Evolutionary conservation across 2,113 vertebrate species (phyloP), one percentile per base, ranked within the genome.

Genomic region (Sinocyclocheilus rhinocerous): DNA sequence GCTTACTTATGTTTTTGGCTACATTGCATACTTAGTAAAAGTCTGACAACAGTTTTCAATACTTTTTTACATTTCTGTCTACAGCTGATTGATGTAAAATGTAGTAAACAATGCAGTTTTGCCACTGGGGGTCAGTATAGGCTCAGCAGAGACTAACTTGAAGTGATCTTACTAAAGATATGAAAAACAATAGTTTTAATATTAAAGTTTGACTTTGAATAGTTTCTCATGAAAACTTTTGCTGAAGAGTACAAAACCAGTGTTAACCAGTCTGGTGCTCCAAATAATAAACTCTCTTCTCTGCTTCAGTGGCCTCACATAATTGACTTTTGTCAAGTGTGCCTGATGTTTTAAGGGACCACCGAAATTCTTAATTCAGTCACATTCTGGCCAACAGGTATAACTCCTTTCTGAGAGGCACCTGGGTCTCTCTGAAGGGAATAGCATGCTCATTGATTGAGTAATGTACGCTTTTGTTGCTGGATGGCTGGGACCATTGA

Each of bases 381-480:
- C 24, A 29, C n/a, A 65, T 29, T 29, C 24, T 61, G 22, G 39
- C 24, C 24, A 81, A 22, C 61, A 81, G 79, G 24, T 81, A 45
- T 2, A 81, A 81, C 59, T 48, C 29, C 33, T 42, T 42, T 63
- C 13, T 42, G 20, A 36, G 5, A 12, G 29, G 26, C 50, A 22
- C 42, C 39, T 81, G n/a, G 82, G n/a, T 81, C 18, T 65, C 24
- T 42, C 67, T 29, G 39, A 36, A 72, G 29, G 36, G 36, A 45
- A 67, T 50, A 24, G 26, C 84, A 61, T 76, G 90, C 88, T 90
- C 81, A 69, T 33, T 82, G 69, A 87, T 83, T 80, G 48, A 26
- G 88, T 86, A 90, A 91, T 75, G 86, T 76, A 50, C 0, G 16
- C 55, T 87, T 77, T 76, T 75, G 79, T 81, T 67, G n/a, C 65